Percentiles rank a stretch among this genome's conserved stretches.
Conservation (phyloP, 2,113 vertebrate genomes). For the Sterrhoptilus dennistouni region DNA sequence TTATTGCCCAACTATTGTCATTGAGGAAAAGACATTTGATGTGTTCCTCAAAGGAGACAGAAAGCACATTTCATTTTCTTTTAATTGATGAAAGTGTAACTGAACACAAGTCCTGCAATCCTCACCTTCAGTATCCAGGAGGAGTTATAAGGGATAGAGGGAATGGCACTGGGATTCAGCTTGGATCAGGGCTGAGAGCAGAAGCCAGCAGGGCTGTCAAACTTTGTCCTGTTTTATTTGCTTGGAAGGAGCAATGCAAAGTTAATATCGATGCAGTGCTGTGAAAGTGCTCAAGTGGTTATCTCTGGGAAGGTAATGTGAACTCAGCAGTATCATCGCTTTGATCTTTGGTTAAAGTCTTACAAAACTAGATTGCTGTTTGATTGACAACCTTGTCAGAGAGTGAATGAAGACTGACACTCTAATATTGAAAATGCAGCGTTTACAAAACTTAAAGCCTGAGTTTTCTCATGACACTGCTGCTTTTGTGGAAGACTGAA, state of each 20-base stretch:
- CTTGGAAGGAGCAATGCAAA: constrained; percentile 50
- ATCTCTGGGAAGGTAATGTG: constrained; percentile 72
- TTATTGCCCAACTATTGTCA: constrained; percentile 65
- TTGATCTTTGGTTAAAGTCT: constrained; percentile 77
- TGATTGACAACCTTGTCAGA: constrained; percentile 79
- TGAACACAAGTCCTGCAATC: background rate
- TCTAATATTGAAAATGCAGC: constrained; percentile 76
- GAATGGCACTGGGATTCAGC: background rate
- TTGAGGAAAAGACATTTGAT: constrained; percentile 41
- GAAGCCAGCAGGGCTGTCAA: constrained; percentile 18
- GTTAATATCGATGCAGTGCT: constrained; percentile 64
- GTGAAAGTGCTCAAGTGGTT: constrained; percentile 56
- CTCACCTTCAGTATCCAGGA: background rate
- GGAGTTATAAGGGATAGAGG: background rate
- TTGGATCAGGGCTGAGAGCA: background rate
- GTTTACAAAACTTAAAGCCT: constrained; percentile 65
- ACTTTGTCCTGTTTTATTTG: constrained; percentile 43
- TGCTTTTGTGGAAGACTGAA: constrained; percentile 71
- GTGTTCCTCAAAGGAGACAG: constrained; percentile 37
- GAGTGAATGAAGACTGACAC: constrained; percentile 81
- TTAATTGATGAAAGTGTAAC: constrained; percentile 51
- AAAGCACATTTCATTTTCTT: constrained; percentile 2
- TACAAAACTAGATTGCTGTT: constrained; percentile 74
- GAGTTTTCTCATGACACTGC: constrained; percentile 78
- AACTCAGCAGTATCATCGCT: constrained; percentile 80